Conservation (phyloP, 2,113 vertebrate species). For the Ammodramus savannarum region DNA sequence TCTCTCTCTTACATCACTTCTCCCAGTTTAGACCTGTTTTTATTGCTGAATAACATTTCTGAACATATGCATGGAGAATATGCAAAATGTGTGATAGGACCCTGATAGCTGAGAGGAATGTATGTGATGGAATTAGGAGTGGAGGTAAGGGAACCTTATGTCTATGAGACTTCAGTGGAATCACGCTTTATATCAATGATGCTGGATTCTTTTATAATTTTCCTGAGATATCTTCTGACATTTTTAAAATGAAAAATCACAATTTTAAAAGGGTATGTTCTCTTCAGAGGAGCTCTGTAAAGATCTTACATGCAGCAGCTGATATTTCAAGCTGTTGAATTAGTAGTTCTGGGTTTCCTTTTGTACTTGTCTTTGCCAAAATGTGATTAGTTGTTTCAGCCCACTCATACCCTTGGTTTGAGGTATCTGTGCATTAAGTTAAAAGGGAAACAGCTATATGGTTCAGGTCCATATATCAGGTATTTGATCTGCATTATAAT, state of each 20-base stretch:
- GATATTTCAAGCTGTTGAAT: conserved; percentile 69
- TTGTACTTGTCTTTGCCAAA: conserved; percentile 62
- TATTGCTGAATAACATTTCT: neutral
- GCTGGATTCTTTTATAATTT: conserved; percentile 6
- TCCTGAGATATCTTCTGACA: conserved; percentile 39
- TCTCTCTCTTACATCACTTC: neutral
- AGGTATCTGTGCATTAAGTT: conserved; percentile 52
- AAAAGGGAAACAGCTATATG: conserved; percentile 21
- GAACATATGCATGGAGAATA: neutral
- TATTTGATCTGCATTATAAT: conserved; percentile 20
- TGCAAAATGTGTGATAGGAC: neutral
- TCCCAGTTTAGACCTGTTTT: neutral
- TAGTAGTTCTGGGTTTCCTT: conserved; percentile 62
- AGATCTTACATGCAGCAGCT: conserved; percentile 53
- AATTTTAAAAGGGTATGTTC: conserved; percentile 55
- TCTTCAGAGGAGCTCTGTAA: conserved; percentile 50
- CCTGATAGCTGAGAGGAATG: neutral
- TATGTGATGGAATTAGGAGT: conserved; percentile 9
- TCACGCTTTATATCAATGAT: neutral
- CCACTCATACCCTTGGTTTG: conserved; percentile 60
- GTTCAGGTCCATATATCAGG: neutral
- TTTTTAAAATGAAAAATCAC: conserved; percentile 21
- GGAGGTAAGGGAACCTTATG: neutral
- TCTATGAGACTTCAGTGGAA: neutral
- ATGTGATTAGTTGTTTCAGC: conserved; percentile 63